Evolutionary conservation across 2,888 invertebrate species (phyloP), one percentile per base, ranked within the genome.

Genomic region (Conchocele bisecta): DNA sequence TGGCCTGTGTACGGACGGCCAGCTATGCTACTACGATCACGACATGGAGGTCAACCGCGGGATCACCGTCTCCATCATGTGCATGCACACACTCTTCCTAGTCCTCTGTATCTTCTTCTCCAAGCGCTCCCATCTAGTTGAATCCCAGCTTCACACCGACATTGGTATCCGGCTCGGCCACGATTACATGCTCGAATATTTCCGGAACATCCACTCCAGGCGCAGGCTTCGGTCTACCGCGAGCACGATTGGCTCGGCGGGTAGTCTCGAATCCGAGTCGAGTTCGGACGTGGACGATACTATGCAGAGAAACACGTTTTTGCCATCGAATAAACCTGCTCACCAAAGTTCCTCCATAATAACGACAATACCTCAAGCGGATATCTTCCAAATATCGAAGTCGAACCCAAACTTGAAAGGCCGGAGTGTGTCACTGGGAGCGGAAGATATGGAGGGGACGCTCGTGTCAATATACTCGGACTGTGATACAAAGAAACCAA

Each of bases 381-480:
- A 46, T 20, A 17, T 22, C 7, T 6, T 15, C 13, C 15, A 11
- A 15, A 20, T 41, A 4, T 69, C 76, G 17, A 76, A 72, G 33
- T 76, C 76, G 0, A 67, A 69, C 41, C 76, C 76, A 57, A 76
- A 68, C 31, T 66, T 66, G 29, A 6, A 58, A 11, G 58, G 48
- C 20, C 35, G 64, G n/a, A 44, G 57, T 2, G 65, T 39, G n/a
- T n/a, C n/a, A n/a, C 33, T 50, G n/a, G 41, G 51, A 65, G 51
- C 51, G n/a, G 56, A 37, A 22, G 61, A 60, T 9, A 58, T 69
- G 4, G 69, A 72, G 17, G 76, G 76, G 7, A 69, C 68, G 13
- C 35, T 63, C 1, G 46, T 72, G 41, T 72, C 76, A 7, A 76
- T 76, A 17, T 76, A 69, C 33, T 72, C 76, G 5, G 76, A 72